Evolutionary conservation across 2,888 invertebrate species (phyloP), one percentile per base, ranked within the genome.

Genomic region (Drosophila ustulata): DNA sequence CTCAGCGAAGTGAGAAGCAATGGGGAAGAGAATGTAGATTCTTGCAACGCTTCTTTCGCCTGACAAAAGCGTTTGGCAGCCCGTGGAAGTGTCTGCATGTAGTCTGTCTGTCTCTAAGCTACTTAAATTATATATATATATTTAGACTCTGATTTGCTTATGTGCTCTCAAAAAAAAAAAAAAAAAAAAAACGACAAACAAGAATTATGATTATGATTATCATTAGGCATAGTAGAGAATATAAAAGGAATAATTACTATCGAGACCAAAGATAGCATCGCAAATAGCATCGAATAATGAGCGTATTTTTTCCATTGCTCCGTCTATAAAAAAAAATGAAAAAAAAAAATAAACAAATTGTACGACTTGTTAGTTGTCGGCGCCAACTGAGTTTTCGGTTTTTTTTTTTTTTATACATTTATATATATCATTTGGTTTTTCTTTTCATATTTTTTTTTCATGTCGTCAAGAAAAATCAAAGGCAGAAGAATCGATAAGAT

Each of bases 261-360:
- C 85, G 88, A 85, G 85, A 89, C 85, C 85, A 89, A 85, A 85
- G 84, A 85, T 85, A 85, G 85, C 85, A 87, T 85, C 85, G 85
- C 85, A 85, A 68, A 85, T 89, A 84, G 89, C 89, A 81, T 85
- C 85, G 89, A 89, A 85, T 89, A 85, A 84, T 85, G 85, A 85
- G 85, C 85, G 85, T 89, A 85, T 71, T 85, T 85, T 85, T 89
- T 89, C 85, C 89, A 85, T 85, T 73, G 85, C 75, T 85, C 84
- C 84, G 84, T 87, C 85, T 85, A 89, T 84, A 88, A 88, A 80
- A 85, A 83, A 84, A 83, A 86, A 70, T 67, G 34, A 61, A 72
- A 71, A 84, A 85, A 85, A 85, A 86, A 84, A 87, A 81, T 75
- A 87, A 83, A 83, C 70, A 89, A 87, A 83, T 81, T 80, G 71